phyloP scores from a whole-genome alignment of 2,113 vertebrate species.

The Barnardius zonarius region DNA sequence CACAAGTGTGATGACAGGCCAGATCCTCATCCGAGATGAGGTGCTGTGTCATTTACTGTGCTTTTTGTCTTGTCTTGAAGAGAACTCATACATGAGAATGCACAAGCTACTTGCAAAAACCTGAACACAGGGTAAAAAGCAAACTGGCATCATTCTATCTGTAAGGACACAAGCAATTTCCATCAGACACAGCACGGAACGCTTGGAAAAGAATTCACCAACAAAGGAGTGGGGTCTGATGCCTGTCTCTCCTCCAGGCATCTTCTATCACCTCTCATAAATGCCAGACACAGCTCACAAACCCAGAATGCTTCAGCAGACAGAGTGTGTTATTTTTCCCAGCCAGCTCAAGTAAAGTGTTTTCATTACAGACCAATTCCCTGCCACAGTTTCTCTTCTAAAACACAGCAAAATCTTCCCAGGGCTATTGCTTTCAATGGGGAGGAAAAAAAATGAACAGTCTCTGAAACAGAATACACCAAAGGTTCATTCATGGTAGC shows the following conservation, averaged over 20 bases:
- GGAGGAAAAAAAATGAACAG: not conserved
- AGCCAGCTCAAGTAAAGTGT: constrained; percentile 34
- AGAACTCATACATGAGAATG: accelerated
- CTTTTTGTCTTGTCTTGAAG: not conserved
- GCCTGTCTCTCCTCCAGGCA: not conserved
- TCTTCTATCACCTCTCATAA: not conserved
- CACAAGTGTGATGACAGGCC: too few species aligned
- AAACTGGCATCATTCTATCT: not conserved
- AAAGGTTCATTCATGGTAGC: not conserved
- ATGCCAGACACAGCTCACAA: constrained; percentile 52
- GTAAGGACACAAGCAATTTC: not conserved
- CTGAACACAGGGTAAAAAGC: not conserved
- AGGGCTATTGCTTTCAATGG: not conserved
- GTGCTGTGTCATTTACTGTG: not conserved
- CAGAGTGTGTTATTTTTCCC: constrained; percentile 35
- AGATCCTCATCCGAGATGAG: not conserved
- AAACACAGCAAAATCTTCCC: constrained; percentile 22
- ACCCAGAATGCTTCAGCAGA: not conserved
- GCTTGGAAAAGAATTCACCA: not conserved
- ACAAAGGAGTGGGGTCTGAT: not conserved
- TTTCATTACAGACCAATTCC: constrained; percentile 33
- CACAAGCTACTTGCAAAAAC: not conserved
- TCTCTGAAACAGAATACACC: not conserved
- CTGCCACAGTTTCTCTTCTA: constrained; percentile 36
- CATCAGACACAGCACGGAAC: accelerated